Percentiles rank a stretch among this genome's conserved stretches.
Conservation (phyloP, 1,140 invertebrate species). For the Heliconius hewitsoni region DNA sequence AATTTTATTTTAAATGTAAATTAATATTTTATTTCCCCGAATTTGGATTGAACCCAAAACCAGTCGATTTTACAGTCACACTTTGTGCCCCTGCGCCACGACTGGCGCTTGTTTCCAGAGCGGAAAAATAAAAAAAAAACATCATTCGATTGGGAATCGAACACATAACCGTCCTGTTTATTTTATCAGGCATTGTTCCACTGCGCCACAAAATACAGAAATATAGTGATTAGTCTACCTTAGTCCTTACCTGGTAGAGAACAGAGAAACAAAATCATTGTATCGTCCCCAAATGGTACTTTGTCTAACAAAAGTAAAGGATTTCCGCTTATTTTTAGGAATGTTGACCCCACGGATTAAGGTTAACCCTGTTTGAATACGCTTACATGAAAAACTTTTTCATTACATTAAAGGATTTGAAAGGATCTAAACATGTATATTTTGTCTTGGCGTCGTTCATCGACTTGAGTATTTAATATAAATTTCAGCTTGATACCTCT, state of each 20-base stretch:
- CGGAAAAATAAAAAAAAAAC: no score
- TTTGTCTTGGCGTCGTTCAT: background rate
- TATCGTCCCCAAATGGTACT: background rate
- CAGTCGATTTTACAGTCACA: no score
- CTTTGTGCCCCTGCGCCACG: no score
- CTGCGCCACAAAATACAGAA: no score
- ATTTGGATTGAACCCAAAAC: no score
- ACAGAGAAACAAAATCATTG: background rate
- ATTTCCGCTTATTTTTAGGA: conserved; percentile 1
- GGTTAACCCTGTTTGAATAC: conserved; percentile 6
- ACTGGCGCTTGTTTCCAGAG: no score
- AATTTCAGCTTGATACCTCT: no score
- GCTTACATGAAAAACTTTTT: conserved; percentile 9
- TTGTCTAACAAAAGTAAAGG: background rate
- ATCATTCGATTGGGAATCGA: background rate
- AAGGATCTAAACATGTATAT: background rate
- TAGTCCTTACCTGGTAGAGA: no score
- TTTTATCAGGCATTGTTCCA: no score
- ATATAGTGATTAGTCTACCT: no score
- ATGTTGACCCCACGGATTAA: conserved; percentile 4
- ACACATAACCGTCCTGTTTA: background rate
- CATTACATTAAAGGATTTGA: conserved; percentile 11
- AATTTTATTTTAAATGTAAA: no score
- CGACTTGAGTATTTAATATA: background rate
- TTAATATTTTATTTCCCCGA: no score